Evolutionary conservation across 2,888 invertebrate species (phyloP).

Genomic region (Doris montereyensis): DNA sequence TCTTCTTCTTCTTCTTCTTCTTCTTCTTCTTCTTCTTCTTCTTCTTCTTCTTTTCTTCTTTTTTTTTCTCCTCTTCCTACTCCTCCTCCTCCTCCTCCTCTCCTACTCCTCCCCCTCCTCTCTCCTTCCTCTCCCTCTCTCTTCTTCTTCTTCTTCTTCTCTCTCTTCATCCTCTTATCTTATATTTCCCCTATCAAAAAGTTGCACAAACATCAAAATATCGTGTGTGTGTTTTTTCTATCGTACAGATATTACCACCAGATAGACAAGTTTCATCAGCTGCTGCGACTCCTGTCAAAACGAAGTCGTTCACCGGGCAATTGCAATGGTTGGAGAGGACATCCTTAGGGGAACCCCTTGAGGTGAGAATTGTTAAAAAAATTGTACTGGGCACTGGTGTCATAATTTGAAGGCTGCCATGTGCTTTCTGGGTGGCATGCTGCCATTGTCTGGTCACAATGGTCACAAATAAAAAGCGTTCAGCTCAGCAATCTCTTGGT

Average conservation of each 20-base stretch:
- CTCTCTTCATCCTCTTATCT: neutral
- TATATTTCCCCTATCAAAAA: neutral
- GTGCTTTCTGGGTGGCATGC: too few species aligned
- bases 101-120: neutral
- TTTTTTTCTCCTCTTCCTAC: neutral
- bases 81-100: neutral
- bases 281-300: slow-evolving; percentile 70
- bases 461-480: too few species aligned
- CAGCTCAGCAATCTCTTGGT: too few species aligned
- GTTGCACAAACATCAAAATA: too few species aligned
- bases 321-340: slow-evolving; percentile 70
- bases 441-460: too few species aligned
- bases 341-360: slow-evolving; percentile 69
- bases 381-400: too few species aligned
- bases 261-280: slow-evolving; percentile 68
- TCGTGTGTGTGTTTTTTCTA: slow-evolving; percentile 13
- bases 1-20: neutral
- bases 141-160: neutral
- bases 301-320: slow-evolving; percentile 72
- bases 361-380: too few species aligned
- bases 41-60: neutral
- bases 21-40: neutral
- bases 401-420: too few species aligned
- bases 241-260: slow-evolving; percentile 70
- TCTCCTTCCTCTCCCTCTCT: neutral